phyloP scores from a whole-genome alignment of 2,888 invertebrate genomes.

The Liopterus haemorrhoidalis region DNA sequence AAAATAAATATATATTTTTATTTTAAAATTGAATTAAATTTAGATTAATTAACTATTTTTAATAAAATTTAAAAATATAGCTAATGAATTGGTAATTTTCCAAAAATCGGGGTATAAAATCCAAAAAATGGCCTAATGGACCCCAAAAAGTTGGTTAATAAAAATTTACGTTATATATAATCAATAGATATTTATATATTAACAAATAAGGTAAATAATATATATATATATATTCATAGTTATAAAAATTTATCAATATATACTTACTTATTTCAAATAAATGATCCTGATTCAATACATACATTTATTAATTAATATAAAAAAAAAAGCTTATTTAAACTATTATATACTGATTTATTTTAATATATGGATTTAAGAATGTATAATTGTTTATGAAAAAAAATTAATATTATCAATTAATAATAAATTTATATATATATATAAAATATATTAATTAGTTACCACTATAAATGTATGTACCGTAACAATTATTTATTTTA shows the following conservation, averaged over 20 bases:
- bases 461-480: too few species aligned
- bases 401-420: slow-evolving; percentile 1
- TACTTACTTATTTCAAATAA: too few species aligned
- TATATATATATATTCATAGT: slow-evolving; percentile 35
- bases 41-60: background rate
- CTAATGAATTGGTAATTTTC: background rate
- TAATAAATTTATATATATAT: slow-evolving; percentile 10
- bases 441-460: slow-evolving; percentile 21
- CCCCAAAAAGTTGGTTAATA: slow-evolving; percentile 23
- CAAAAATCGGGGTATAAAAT: background rate
- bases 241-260: slow-evolving; percentile 32
- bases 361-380: slow-evolving; percentile 19
- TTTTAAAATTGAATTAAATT: slow-evolving; percentile 8
- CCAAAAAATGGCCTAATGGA: slow-evolving; percentile 5
- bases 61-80: background rate
- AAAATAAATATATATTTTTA: slow-evolving; percentile 4
- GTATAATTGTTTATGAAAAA: slow-evolving; percentile 21
- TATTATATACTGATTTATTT: too few species aligned
- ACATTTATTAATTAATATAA: slow-evolving; percentile 12
- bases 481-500: too few species aligned
- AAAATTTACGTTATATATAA: slow-evolving; percentile 33
- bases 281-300: slow-evolving; percentile 13
- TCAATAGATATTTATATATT: slow-evolving; percentile 25
- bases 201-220: slow-evolving; percentile 28
- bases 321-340: slow-evolving; percentile 19